Evolutionary conservation across 2,888 invertebrate genomes (phyloP), one percentile per base, ranked within the genome.

Genomic region (Melipona beecheii): DNA sequence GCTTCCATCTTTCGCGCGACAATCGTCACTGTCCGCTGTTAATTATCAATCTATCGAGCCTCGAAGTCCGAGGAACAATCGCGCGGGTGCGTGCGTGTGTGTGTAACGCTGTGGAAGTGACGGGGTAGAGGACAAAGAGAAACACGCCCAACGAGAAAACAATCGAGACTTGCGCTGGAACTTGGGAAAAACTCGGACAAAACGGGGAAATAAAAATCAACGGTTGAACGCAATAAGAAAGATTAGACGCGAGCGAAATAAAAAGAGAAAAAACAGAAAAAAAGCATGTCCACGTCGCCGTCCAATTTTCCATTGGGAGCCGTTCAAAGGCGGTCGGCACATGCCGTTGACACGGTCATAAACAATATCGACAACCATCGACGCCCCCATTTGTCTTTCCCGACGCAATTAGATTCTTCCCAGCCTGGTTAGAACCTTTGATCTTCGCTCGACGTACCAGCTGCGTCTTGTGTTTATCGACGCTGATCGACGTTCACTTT

Each of bases 341-440:
- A 68, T 66, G 74, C 27, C 24, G 58, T 49, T 69, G 75, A 84
- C 73, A 70, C 36, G 58, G 49, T 71, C 52, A 75, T 85, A 81
- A 85, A 85, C 72, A 73, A 77, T 65, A 71, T 78, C 62, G 62
- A 36, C 72, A 66, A 36, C 74, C 56, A 78, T 75, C 76, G 73
- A 19, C 62, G 43, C 43, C 31, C 36, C 71, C 82, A 82, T 90
- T 90, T 75, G 78, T 88, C 84, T 83, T 70, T 64, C 72, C 70
- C 72, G 70, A 68, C 49, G 65, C 85, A 86, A 89, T 90, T 86
- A 86, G 75, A 84, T 84, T 69, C 81, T 75, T 79, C 66, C 66
- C 58, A 49, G 65, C 52, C 24, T 50, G 65, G 62, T 58, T 72
- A 9, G 21, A 66, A 76, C 65, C 80, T 84, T 79, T 73, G 80